phyloP scores from a whole-genome alignment of 1,140 invertebrate species.

The Eufriesea mexicana region DNA sequence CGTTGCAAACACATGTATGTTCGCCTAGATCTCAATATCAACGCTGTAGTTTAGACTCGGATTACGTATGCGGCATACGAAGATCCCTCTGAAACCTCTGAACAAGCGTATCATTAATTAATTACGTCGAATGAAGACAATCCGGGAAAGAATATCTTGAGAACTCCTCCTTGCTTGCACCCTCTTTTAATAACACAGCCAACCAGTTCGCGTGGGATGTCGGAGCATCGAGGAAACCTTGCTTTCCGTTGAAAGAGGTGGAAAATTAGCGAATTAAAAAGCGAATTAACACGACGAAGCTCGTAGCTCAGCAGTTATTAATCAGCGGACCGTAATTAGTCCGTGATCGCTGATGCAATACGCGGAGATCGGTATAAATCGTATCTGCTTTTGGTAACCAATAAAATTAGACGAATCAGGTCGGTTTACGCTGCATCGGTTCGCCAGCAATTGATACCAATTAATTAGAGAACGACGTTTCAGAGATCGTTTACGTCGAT shows the following conservation, averaged over 20 bases:
- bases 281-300: not conserved
- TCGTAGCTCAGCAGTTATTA: not conserved
- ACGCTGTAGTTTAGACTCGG: not conserved
- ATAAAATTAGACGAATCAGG: not conserved
- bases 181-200: too few relatives aligned
- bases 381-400: not conserved
- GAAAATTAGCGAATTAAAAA: not conserved
- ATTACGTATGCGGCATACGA: too few relatives aligned
- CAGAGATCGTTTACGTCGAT: not conserved
- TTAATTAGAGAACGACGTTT: constrained; percentile 11
- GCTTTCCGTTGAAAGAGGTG: not conserved
- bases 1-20: not conserved
- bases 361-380: not conserved
- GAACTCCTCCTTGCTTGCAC: not conserved
- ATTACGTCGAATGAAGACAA: not conserved
- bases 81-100: not conserved
- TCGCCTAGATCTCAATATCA: not conserved
- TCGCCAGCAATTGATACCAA: not conserved
- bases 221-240: not conserved
- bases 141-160: too few relatives aligned
- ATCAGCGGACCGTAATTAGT: not conserved
- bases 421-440: not conserved
- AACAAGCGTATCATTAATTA: not conserved
- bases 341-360: too few relatives aligned
- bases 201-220: not conserved